Base-by-base conservation (phyloP, 2,888 invertebrate genomes). In the Craniophora ligustri region DNA sequence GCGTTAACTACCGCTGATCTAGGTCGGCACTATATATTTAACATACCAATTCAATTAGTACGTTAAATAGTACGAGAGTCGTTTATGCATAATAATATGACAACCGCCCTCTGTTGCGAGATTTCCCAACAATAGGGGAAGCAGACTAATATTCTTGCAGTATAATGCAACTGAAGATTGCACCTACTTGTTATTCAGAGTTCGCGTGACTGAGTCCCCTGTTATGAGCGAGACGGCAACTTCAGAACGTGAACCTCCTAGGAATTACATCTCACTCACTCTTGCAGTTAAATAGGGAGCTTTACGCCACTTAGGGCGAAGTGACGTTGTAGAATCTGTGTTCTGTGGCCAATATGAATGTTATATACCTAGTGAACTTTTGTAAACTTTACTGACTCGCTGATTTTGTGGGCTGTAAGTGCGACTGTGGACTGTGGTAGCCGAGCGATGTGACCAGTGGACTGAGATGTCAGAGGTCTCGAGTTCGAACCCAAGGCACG, bases 111-210 rank as follows among this genome's bases (percentile, higher is more conserved):
- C 63, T 71, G 55, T 47, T 45, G 56, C 35, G 40, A 44, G 58
- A 10, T 65, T 65, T 16, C 6, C 21, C 21, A 53, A 70, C 75
- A 74, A 71, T 69, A 60, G 67, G 39, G 10, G 21, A 16, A 46
- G 47, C 53, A 23, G 57, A 57, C 62, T 45, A 45, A 39, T 49
- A 57, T 51, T 70, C 62, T 59, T 35, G 36, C 34, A 21, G 32
- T 53, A 72, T 72, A 74, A 73, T 72, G 60, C 66, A 54, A 58
- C 50, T 41, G 68, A 45, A 72, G 75, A 68, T 71, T 75, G 72
- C 72, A 63, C 57, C 72, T 72, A 69, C 69, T 73, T 75, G 63
- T 30, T 75, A 73, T 73, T 75, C 73, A 69, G 46, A 15, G 35
- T 46, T 39, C 55, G 72, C 55, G 55, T 57, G 49, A 54, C 57